These are phyloP conservation scores for Corydoras sp. DNA, from an alignment of 2,113 vertebrate genomes.

Conservation along the genomic window DNA sequence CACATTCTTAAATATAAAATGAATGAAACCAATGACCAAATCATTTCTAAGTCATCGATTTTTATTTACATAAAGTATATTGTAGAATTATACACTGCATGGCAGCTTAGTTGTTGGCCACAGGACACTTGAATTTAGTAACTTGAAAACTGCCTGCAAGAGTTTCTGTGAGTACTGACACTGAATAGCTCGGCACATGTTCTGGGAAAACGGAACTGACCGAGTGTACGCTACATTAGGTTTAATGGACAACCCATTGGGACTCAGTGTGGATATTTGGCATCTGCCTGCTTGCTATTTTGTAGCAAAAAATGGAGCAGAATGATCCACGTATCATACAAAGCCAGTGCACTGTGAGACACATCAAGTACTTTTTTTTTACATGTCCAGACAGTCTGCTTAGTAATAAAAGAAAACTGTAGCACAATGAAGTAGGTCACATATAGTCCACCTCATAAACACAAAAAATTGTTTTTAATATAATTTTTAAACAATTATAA, in stretches of 20 bases:
- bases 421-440: no score
- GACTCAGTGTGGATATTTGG: slow-evolving; percentile 9
- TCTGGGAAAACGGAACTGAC: slow-evolving; percentile 26
- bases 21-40: background rate
- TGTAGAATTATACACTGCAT: slow-evolving; percentile 26
- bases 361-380: background rate
- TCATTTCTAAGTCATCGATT: slow-evolving; percentile 18
- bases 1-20: no score
- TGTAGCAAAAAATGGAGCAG: slow-evolving; percentile 12
- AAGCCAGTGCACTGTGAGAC: background rate
- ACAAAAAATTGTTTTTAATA: no score
- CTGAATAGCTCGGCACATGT: slow-evolving; percentile 32
- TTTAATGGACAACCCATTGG: slow-evolving; percentile 23
- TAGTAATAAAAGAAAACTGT: background rate
- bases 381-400: slow-evolving; percentile 1
- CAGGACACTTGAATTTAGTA: slow-evolving; percentile 32
- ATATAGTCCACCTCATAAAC: no score
- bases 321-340: slow-evolving; percentile 19
- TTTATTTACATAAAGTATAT: slow-evolving; percentile 26
- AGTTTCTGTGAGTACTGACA: slow-evolving; percentile 38
- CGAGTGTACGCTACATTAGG: slow-evolving; percentile 26
- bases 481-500: no score
- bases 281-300: slow-evolving; percentile 2
- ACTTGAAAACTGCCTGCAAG: slow-evolving; percentile 29
- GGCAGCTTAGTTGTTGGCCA: slow-evolving; percentile 35